phyloP scores from a whole-genome alignment of 1,140 invertebrate species.

The Streblospio benedicti region DNA sequence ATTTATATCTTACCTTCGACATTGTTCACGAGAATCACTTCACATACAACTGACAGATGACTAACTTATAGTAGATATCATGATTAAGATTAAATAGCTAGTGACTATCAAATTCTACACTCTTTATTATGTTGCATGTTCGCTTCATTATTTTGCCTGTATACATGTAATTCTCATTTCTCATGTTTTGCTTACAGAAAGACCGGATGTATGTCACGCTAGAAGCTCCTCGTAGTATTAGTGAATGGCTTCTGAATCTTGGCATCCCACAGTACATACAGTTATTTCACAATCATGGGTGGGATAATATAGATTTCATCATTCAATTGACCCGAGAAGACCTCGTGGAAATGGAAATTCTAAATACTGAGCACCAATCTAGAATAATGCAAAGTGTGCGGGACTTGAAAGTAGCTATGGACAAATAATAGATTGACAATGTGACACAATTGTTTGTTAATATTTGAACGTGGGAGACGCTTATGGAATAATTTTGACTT shows the following conservation, averaged over 20 bases:
- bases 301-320: constrained; percentile 80
- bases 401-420: neutral
- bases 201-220: neutral
- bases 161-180: neutral
- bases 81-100: too few relatives aligned
- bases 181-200: neutral
- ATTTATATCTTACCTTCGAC: too few relatives aligned
- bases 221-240: constrained; percentile 11
- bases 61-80: too few relatives aligned
- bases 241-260: constrained; percentile 30
- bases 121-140: neutral
- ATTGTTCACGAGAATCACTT: too few relatives aligned
- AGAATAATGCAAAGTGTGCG: constrained; percentile 57
- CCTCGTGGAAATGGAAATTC: constrained; percentile 78
- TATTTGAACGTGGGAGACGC: too few relatives aligned
- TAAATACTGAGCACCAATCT: constrained; percentile 72
- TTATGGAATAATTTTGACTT: too few relatives aligned
- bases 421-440: too few relatives aligned
- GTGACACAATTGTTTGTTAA: too few relatives aligned
- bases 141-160: neutral
- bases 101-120: neutral
- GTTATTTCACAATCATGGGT: constrained; percentile 80
- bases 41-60: too few relatives aligned
- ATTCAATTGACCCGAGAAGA: constrained; percentile 80
- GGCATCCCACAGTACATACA: constrained; percentile 55